These are phyloP conservation scores for Ditylenchus weischeri DNA, from an alignment of 2,888 invertebrate genomes.

Conservation along the genomic window DNA sequence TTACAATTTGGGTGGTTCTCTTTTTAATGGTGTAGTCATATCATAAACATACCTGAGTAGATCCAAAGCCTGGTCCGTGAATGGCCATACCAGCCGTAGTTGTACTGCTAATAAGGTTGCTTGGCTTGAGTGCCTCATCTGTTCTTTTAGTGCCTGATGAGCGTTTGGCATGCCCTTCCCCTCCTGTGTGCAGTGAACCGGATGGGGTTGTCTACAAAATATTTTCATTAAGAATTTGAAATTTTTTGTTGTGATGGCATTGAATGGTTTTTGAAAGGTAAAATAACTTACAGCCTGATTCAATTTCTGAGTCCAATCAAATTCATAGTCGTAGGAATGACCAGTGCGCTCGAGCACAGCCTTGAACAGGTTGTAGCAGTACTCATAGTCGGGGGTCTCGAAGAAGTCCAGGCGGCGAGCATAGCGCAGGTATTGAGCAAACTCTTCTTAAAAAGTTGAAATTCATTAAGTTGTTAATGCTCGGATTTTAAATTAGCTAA, in stretches of 20 bases:
- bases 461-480: neutral
- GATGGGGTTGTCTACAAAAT: conserved; percentile 54
- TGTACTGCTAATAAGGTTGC: conserved; percentile 25
- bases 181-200: conserved; percentile 54
- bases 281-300: conserved; percentile 48
- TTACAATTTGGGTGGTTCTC: too few relatives aligned
- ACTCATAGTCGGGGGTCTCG: conserved; percentile 99
- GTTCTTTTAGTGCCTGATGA: conserved; percentile 28
- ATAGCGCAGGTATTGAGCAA: conserved; percentile 95
- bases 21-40: too few relatives aligned
- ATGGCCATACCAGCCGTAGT: conserved; percentile 20
- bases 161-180: conserved; percentile 28
- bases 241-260: neutral
- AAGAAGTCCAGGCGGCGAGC: conserved; percentile 95
- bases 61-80: conserved; percentile 48
- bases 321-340: conserved; percentile 57
- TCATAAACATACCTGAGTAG: conserved; percentile 46
- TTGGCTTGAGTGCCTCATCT: conserved; percentile 39
- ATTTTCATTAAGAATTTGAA: neutral
- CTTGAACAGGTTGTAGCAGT: conserved; percentile 63
- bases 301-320: conserved; percentile 58
- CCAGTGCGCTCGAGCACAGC: conserved; percentile 54
- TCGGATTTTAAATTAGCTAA: too few relatives aligned
- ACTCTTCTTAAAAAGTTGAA: conserved; percentile 74
- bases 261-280: neutral